These are phyloP conservation scores for Daboia siamensis DNA, from an alignment of 2,113 vertebrate species.

Conservation along the genomic window DNA sequence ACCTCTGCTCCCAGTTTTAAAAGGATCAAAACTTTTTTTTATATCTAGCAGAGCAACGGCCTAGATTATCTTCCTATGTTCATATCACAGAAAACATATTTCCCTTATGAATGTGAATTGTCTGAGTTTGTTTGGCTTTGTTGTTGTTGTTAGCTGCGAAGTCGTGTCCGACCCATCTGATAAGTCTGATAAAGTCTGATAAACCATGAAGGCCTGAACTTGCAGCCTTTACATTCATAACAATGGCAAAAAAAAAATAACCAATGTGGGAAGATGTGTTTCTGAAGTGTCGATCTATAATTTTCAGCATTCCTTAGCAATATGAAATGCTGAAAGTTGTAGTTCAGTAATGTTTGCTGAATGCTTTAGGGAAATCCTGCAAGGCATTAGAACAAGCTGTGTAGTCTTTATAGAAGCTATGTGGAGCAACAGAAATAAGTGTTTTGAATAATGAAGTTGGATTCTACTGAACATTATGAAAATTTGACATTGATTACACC, in stretches of 20 bases:
- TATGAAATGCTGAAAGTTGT: background rate
- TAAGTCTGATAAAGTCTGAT: background rate
- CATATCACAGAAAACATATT: background rate
- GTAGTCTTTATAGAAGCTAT: background rate
- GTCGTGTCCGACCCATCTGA: too few species aligned
- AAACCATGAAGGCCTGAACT: background rate
- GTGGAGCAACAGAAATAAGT: background rate
- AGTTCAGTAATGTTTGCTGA: background rate
- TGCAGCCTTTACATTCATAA: background rate
- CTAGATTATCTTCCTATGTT: background rate
- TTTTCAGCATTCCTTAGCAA: background rate
- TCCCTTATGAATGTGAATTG: background rate
- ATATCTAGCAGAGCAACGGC: background rate
- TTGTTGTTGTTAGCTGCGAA: too few species aligned
- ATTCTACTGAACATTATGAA: background rate
- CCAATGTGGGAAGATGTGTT: background rate
- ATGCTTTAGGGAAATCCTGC: background rate
- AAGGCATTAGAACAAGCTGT: background rate
- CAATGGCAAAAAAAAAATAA: background rate
- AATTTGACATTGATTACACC: background rate
- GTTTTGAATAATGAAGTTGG: background rate
- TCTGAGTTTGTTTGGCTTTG: background rate
- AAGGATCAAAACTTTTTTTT: background rate
- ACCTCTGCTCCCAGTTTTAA: background rate
- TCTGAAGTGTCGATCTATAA: background rate